Evolutionary conservation across 2,113 vertebrate species (phyloP), one percentile per base, ranked within the genome.

Genomic region (Chaetodon auriga): DNA sequence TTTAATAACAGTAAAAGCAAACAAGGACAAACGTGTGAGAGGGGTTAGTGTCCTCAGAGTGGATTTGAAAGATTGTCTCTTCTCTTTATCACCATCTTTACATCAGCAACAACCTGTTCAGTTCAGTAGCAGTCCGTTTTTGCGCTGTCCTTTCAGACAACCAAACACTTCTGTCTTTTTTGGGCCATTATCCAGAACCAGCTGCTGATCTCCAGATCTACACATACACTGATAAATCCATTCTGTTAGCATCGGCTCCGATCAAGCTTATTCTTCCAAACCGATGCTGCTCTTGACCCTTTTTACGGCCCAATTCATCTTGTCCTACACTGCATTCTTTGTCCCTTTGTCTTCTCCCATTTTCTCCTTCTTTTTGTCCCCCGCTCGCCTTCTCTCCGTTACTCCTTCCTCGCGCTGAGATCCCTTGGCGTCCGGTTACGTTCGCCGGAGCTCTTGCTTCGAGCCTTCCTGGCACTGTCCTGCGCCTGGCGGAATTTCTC

Each of bases 361-460:
- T 18, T 41, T 62, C 13, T 18, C 18, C 11, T 68, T 60, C 45
- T 9, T 30, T 64, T 15, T 11, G 7, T 51, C 21, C 13, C 21
- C 43, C 16, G 0, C 43, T 53, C 0, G 0, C 23, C 18, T 55
- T 62, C 30, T 60, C 49, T 49, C 35, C 12, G 12, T 83, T 88
- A 90, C 83, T 85, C 75, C 72, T 89, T 46, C 89, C 75, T 23
- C 76, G 30, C 83, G 1, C 80, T 89, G 1, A 94, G 94, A 71
- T 97, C 96, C 69, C 98, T 94, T 12, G 98, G 98, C 0, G 96
- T 96, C 0, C 97, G 95, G 89, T 95, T 97, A 36, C 95, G 96
- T 83, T 98, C 97, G 0, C 94, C 68, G 0, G 94, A 95, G 30
- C 87, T 90, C 89, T 96, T 97, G 92, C 93, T 94, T 30, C 94